Base-by-base conservation (phyloP, 2,888 invertebrate genomes). In the Microdon myrmicae region DNA sequence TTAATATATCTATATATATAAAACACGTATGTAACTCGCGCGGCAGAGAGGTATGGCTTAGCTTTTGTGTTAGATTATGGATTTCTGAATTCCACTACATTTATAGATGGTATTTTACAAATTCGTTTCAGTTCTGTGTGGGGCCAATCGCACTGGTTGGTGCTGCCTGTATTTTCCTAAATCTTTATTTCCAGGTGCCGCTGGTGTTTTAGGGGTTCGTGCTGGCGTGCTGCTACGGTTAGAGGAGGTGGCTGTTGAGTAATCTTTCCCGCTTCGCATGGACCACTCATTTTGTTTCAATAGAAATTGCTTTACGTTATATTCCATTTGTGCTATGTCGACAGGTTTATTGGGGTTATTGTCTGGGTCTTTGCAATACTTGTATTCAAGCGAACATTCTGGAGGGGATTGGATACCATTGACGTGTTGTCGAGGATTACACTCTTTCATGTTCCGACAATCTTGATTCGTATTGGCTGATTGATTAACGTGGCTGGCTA, bases 221-320 rank as follows among this genome's bases (percentile, higher is more conserved):
- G 28, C 68, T 34, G n/a, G 68, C 35, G 8, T 66, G 13, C 47
- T 49, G 17, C 66, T 59, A n/a, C 56, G 43, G 17, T 58, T 64
- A 6, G 64, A 64, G 2, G 59, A 59, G 4, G 66, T 60, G 12
- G 58, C 47, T 20, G 61, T 56, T 4, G 51, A 56, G 23, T 51
- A 34, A 10, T 55, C 56, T 38, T 55, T 59, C 44, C 55, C 51
- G 56, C 69, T 71, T 8, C 76, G 74, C 74, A 79, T 79, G 3
- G 79, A 79, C 80, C 80, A 80, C 68, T 80, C 80, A 49, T 80
- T 80, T 47, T 80, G 80, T 68, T 87, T 87, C 73, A 88, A 81
- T 69, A 89, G 78, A 76, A 89, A 88, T 75, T 87, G 86, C 77
- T 88, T 88, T n/a, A 89, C 89, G 74, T 89, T 88, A 72, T 88